Base-by-base conservation (phyloP, 2,797 vertebrate species). In the Linurgus olivaceus region DNA sequence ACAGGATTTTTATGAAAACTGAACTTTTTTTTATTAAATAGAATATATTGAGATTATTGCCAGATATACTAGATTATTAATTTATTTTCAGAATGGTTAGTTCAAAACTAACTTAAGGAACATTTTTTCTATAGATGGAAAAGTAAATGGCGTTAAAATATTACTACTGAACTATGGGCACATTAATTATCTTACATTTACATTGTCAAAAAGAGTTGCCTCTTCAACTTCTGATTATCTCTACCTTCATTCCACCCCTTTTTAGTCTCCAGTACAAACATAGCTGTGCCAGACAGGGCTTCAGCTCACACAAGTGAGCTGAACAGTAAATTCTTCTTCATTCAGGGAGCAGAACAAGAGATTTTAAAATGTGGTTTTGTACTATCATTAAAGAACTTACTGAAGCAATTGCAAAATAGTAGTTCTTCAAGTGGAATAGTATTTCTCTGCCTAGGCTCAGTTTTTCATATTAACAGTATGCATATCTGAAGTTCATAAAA, bases 61-160 rank as follows among this genome's bases (percentile, higher is more conserved):
- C 37, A 65, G 33, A 57, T 78, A 62, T 29, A 79, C 51, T 65
- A 76, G 44, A 72, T 61, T 85, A n/a, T 88, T 31, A 73, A 24
- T 88, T 87, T 88, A 50, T 79, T 93, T 95, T 96, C 83, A 87
- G 86, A 75, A 65, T 42, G 25, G 40, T 47, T 89, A 79, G 38
- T 86, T 88, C 50, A 91, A 86, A 95, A 87, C 29, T 65, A 94
- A 80, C 45, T 61, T 50, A 62, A 70, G 33, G 20, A 85, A 76
- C 14, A 13, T 68, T 65, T 23, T 40, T 95, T 88, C 84, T 89
- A 77, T 62, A 96, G 51, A 57, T 59, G 50, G 72, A 95, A 78
- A 38, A 87, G 65, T 77, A 14, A 57, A 66, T 37, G 75, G 17
- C 54, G 67, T 88, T 88, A 68, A 77, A 94, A 90, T 80, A 45